Evolutionary conservation across 64 coral and sea anemone species (phyloP).

Genomic region (Montipora sp.): DNA sequence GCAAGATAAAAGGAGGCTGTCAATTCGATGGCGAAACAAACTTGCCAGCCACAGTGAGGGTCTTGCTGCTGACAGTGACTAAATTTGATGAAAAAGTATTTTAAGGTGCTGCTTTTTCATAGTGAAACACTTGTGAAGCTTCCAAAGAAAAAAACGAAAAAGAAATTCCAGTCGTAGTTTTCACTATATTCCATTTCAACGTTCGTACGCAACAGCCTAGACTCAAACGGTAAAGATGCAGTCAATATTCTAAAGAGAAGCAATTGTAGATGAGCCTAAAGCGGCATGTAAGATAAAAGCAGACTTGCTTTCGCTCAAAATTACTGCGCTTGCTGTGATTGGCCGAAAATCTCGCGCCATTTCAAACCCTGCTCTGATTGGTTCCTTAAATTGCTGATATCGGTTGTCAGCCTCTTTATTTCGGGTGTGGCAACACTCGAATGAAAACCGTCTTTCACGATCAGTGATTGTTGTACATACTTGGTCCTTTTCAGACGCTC

Average conservation of each 20-base stretch:
- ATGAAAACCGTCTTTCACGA: too few relatives aligned
- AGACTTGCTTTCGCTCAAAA: neutral
- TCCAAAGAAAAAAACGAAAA: neutral
- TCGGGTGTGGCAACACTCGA: too few relatives aligned
- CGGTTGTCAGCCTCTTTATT: too few relatives aligned
- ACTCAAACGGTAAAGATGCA: too few relatives aligned
- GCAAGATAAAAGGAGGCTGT: conserved; percentile 71
- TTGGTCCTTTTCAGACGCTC: neutral
- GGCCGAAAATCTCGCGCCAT: neutral
- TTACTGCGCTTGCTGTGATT: neutral
- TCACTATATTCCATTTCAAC: neutral
- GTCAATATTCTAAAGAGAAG: too few relatives aligned
- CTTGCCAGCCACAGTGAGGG: neutral
- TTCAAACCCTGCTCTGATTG: neutral
- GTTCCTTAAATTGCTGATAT: neutral
- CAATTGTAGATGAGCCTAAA: too few relatives aligned
- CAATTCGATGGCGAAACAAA: conserved; percentile 79
- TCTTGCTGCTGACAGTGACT: conserved; percentile 10
- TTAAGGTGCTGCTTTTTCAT: neutral
- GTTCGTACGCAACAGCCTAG: neutral
- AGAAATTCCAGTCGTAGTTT: neutral
- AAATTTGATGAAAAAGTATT: neutral
- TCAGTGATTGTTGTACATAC: neutral
- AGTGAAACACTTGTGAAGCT: neutral
- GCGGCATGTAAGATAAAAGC: neutral